phyloP scores from a whole-genome alignment of 2,888 invertebrate species.

The Clivina fossor region DNA sequence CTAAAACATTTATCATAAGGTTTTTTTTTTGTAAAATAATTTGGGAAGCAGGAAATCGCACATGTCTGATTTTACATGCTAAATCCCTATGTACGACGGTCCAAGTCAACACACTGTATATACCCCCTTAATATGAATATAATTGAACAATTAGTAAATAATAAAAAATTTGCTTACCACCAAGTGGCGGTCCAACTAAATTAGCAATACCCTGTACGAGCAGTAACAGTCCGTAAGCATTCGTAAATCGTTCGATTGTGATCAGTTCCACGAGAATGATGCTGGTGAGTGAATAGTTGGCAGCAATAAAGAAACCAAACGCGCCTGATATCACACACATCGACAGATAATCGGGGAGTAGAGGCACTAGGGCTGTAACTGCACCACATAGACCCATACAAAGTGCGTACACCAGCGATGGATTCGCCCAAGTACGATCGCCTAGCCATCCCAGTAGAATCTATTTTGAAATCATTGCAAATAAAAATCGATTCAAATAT shows the following conservation, averaged over 20 bases:
- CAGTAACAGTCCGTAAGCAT: conserved; percentile 84
- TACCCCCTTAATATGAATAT: too few relatives aligned
- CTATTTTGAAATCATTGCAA: conserved; percentile 58
- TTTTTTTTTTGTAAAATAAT: too few relatives aligned
- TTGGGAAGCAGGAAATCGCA: too few relatives aligned
- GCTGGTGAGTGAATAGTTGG: conserved; percentile 88
- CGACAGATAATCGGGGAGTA: conserved; percentile 60
- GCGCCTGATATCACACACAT: conserved; percentile 70
- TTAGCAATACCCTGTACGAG: conserved; percentile 89
- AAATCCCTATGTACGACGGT: too few relatives aligned
- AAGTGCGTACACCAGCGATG: conserved; percentile 76
- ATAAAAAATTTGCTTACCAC: conserved; percentile 61
- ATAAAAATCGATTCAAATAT: too few relatives aligned
- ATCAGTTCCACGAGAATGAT: conserved; percentile 88
- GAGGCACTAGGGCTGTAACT: conserved; percentile 67
- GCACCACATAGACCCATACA: conserved; percentile 76
- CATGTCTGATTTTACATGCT: too few relatives aligned
- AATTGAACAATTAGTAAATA: conserved; percentile 26
- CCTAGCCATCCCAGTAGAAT: conserved; percentile 85
- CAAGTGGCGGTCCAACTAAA: conserved; percentile 85
- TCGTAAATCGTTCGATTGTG: conserved; percentile 87
- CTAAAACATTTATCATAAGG: too few relatives aligned
- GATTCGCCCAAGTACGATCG: conserved; percentile 76
- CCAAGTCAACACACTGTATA: too few relatives aligned
- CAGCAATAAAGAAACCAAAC: conserved; percentile 88